Conservation (phyloP, 2,888 invertebrate genomes). For the Tholera decimalis region DNA sequence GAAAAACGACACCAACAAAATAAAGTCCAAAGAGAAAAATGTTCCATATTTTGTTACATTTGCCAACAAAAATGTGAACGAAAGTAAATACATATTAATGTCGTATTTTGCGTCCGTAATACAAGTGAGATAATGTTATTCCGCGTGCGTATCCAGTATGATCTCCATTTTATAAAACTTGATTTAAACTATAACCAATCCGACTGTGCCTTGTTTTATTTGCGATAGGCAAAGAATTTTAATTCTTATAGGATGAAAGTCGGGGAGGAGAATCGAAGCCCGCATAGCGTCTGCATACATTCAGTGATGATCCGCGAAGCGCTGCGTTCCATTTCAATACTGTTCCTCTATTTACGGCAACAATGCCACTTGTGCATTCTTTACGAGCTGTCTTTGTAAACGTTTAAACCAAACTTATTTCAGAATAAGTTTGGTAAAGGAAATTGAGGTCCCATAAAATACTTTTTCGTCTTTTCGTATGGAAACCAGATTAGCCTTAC, state of each 20-base stretch:
- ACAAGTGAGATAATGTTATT: slow-evolving; percentile 42
- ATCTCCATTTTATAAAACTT: slow-evolving; percentile 42
- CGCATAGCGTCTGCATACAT: slow-evolving; percentile 15
- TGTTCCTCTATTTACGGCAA: slow-evolving; percentile 1
- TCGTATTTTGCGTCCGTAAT: slow-evolving; percentile 33
- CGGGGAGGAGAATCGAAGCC: slow-evolving; percentile 10
- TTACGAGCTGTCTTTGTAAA: neutral
- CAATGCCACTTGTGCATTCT: slow-evolving; percentile 8
- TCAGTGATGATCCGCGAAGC: slow-evolving; percentile 6
- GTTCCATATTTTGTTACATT: slow-evolving; percentile 27
- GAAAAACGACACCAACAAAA: slow-evolving; percentile 29
- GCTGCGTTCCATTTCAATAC: slow-evolving; percentile 13
- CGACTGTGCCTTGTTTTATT: slow-evolving; percentile 44
- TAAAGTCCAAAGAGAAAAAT: slow-evolving; percentile 32
- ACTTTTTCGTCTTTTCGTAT: neutral
- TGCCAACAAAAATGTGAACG: slow-evolving; percentile 22
- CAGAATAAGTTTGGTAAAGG: slow-evolving; percentile 12
- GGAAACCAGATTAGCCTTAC: slow-evolving; percentile 18
- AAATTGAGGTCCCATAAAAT: slow-evolving; percentile 8
- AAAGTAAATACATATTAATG: slow-evolving; percentile 21
- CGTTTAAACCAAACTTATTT: neutral
- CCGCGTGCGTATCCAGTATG: slow-evolving; percentile 32
- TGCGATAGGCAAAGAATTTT: slow-evolving; percentile 40
- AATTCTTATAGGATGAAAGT: slow-evolving; percentile 29
- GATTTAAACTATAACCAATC: slow-evolving; percentile 43